Conservation (phyloP, 1,140 invertebrate species). For the Idris sp. region DNA sequence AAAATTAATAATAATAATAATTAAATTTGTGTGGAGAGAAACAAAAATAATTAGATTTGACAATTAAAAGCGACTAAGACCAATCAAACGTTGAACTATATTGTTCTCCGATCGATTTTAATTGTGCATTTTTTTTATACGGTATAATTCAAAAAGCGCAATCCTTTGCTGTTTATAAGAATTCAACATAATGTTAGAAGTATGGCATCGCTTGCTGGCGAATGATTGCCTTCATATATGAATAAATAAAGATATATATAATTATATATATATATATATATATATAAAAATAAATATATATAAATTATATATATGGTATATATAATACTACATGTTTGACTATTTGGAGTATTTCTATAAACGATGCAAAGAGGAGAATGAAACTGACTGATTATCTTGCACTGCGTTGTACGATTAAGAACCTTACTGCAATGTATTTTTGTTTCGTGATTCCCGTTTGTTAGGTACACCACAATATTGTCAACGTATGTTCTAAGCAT, state of each 20-base stretch:
- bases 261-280: conserved; percentile 32
- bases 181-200: conserved; percentile 57
- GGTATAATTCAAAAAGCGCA: conserved; percentile 45
- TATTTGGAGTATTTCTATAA: conserved; percentile 55
- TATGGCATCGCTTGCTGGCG: conserved; percentile 64
- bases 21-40: no score
- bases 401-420: conserved; percentile 34
- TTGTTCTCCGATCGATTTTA: conserved; percentile 38
- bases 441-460: conserved; percentile 22
- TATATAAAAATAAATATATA: conserved; percentile 26
- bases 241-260: conserved; percentile 50
- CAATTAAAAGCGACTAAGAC: conserved; percentile 33
- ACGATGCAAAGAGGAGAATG: conserved; percentile 33
- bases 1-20: no score
- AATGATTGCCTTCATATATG: conserved; percentile 63
- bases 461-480: conserved; percentile 22
- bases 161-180: conserved; percentile 56
- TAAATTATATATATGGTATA: conserved; percentile 38
- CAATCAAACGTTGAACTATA: conserved; percentile 1
- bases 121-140: conserved; percentile 45
- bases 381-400: conserved; percentile 54
- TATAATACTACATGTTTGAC: conserved; percentile 46
- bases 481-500: conserved; percentile 27
- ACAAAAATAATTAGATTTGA: not conserved
- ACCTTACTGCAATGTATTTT: conserved; percentile 27